A percentile compares a stretch with the other conserved stretches of the same genome.
These are phyloP conservation scores for Acleris emargana DNA, from an alignment of 2,888 invertebrate genomes.

Conservation along the genomic window DNA sequence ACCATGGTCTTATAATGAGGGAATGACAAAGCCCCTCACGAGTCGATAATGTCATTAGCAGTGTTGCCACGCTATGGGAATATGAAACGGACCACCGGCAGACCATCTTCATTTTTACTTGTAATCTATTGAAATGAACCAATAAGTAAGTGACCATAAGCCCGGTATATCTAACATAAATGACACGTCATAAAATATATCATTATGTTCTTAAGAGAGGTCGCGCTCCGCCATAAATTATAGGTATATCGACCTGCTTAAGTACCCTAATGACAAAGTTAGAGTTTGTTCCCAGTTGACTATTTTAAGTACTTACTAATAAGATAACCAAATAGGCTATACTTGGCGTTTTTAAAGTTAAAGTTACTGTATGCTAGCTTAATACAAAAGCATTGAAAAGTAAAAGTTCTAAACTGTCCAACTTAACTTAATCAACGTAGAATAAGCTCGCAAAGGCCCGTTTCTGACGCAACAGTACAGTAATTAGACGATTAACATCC, in stretches of 20 bases:
- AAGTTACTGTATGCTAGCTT: not conserved
- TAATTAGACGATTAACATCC: slow-evolving; percentile 41
- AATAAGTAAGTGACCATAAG: not conserved
- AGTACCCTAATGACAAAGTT: not conserved
- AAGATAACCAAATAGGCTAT: no score
- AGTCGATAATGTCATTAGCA: slow-evolving; percentile 33
- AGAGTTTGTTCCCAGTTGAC: no score
- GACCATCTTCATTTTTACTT: slow-evolving; percentile 41
- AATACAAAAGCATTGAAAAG: not conserved
- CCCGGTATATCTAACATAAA: no score
- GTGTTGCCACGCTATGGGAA: slow-evolving; percentile 33
- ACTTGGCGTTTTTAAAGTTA: no score
- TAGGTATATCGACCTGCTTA: not conserved
- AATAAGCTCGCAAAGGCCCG: slow-evolving; percentile 31
- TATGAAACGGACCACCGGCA: slow-evolving; percentile 41
- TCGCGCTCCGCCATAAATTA: not conserved
- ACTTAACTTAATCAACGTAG: slow-evolving; percentile 23
- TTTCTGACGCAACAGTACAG: slow-evolving; percentile 37
- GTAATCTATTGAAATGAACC: not conserved
- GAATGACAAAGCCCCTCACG: slow-evolving; percentile 50
- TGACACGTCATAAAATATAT: no score
- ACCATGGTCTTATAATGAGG: slow-evolving; percentile 43
- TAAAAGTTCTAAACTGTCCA: not conserved
- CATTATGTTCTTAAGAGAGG: no score
- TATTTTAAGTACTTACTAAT: no score